These are phyloP conservation scores for Lasiurus cinereus DNA, from an alignment of 2,113 vertebrate species.

Conservation along the genomic window DNA sequence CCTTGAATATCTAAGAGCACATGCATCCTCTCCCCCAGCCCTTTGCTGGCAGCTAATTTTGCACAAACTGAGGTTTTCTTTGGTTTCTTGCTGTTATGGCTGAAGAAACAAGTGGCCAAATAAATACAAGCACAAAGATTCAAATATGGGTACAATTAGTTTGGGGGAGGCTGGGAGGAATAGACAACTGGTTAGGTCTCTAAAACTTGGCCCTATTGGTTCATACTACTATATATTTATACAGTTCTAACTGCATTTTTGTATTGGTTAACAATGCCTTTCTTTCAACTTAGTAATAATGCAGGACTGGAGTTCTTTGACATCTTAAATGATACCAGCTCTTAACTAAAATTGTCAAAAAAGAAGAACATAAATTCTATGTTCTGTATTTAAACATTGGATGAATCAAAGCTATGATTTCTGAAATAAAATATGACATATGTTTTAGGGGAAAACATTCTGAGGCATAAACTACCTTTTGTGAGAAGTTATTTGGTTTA, in stretches of 20 bases:
- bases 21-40: too few relatives aligned
- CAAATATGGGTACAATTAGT: slow-evolving; percentile 55
- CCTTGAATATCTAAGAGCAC: background rate
- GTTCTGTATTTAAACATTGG: slow-evolving; percentile 63
- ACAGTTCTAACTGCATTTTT: slow-evolving; percentile 29
- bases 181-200: slow-evolving; percentile 21
- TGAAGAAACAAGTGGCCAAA: slow-evolving; percentile 33
- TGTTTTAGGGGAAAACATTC: slow-evolving; percentile 61
- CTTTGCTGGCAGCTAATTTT: slow-evolving; percentile 43
- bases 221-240: slow-evolving; percentile 42
- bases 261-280: slow-evolving; percentile 49
- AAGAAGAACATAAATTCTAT: slow-evolving; percentile 28
- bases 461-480: slow-evolving; percentile 43
- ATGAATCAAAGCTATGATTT: slow-evolving; percentile 73
- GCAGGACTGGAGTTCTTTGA: slow-evolving; percentile 51
- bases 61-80: background rate
- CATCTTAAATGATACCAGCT: slow-evolving; percentile 73
- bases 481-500: slow-evolving; percentile 59
- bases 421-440: slow-evolving; percentile 61
- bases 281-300: slow-evolving; percentile 67
- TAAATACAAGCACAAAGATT: background rate
- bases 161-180: background rate
- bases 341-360: slow-evolving; percentile 58
- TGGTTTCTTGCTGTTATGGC: background rate
- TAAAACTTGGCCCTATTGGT: slow-evolving; percentile 40